These are phyloP conservation scores for Neosalanx taihuensis DNA, from an alignment of 2,797 vertebrate genomes.

Conservation along the genomic window DNA sequence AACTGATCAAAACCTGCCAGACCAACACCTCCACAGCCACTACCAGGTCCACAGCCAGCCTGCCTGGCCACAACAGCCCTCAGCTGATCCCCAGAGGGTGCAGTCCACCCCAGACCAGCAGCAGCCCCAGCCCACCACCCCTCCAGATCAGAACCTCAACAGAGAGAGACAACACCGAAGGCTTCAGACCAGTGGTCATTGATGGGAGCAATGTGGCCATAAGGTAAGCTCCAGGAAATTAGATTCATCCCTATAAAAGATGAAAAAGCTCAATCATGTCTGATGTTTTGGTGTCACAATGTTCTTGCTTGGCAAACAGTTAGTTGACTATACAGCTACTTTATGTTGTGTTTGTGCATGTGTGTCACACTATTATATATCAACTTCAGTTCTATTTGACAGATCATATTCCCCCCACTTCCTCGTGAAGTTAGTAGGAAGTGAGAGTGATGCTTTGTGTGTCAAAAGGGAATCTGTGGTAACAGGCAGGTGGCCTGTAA, in stretches of 20 bases:
- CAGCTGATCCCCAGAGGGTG: conserved; percentile 79
- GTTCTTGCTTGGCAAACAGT: too few relatives aligned
- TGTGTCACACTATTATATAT: conserved; percentile 2
- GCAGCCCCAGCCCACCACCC: conserved; percentile 15
- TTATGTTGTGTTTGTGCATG: not conserved
- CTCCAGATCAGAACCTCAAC: conserved; percentile 10
- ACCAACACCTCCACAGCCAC: conserved; percentile 20
- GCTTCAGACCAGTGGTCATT: conserved; percentile 84
- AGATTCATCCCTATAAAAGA: too few relatives aligned
- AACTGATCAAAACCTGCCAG: conserved; percentile 84
- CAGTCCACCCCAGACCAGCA: conserved; percentile 34
- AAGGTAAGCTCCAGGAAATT: conserved; percentile 73
- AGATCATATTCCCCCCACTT: conserved; percentile 41
- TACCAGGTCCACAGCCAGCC: conserved; percentile 23
- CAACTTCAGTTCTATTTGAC: conserved; percentile 30
- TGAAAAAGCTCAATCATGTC: too few relatives aligned
- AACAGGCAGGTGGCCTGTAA: not conserved
- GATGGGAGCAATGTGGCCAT: conserved; percentile 94
- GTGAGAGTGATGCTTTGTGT: conserved; percentile 28
- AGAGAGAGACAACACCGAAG: conserved; percentile 25
- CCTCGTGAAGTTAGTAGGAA: conserved; percentile 47
- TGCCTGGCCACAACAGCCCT: conserved; percentile 46
- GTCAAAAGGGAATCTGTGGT: not conserved
- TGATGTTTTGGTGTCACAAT: too few relatives aligned
- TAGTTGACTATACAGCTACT: not conserved